Conservation (phyloP, 2,113 vertebrate genomes). For the Agelaius tricolor region DNA sequence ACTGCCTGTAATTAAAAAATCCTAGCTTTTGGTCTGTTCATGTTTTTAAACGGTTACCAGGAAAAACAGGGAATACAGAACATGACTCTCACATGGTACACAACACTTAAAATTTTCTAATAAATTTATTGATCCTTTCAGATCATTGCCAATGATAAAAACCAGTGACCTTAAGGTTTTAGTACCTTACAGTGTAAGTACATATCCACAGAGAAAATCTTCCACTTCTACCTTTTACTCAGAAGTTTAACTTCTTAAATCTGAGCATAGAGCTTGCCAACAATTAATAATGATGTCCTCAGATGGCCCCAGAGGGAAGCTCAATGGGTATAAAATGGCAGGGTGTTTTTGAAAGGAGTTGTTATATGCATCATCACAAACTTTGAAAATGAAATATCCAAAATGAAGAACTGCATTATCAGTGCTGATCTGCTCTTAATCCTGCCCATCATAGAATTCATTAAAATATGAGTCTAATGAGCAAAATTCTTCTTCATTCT, state of each 20-base stretch:
- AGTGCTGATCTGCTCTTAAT: background rate
- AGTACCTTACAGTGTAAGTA: background rate
- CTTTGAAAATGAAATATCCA: background rate
- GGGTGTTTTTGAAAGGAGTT: background rate
- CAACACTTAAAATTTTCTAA: background rate
- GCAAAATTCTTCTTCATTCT: background rate
- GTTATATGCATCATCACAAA: background rate
- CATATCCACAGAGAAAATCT: background rate
- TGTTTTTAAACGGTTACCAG: background rate
- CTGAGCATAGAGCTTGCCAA: background rate
- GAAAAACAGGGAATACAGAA: background rate
- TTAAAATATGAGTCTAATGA: background rate
- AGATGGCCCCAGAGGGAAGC: background rate
- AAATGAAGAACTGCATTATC: background rate
- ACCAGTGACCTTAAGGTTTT: background rate
- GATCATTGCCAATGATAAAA: background rate
- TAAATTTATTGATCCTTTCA: background rate
- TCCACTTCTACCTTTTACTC: conserved; percentile 8
- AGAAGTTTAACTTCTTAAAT: conserved; percentile 43
- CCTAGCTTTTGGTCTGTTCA: background rate
- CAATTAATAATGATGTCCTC: conserved; percentile 26
- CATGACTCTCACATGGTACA: background rate
- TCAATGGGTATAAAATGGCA: background rate
- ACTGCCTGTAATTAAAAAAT: background rate
- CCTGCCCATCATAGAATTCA: background rate